phyloP scores from a whole-genome alignment of 2,888 invertebrate species.

The Morinoia aosen region DNA sequence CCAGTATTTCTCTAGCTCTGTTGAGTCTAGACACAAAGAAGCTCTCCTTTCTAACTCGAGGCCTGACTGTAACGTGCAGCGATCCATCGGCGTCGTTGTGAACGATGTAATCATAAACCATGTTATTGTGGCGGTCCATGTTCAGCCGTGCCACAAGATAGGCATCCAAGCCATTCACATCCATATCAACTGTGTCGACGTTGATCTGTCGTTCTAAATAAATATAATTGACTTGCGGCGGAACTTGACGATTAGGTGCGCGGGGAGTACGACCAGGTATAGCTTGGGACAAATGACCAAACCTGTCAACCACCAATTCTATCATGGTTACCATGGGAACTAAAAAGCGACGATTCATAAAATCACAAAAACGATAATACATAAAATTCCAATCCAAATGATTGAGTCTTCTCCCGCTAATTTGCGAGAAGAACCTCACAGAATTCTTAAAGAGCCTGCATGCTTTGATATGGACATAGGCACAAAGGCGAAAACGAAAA shows the following conservation, averaged over 20 bases:
- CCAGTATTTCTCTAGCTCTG: conserved; percentile 1
- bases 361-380: not conserved
- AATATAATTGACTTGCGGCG: not conserved
- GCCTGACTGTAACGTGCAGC: not conserved
- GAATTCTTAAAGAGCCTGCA: not conserved
- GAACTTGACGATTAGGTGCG: not conserved
- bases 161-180: not conserved
- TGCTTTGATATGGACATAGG: not conserved
- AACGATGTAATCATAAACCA: conserved; percentile 21
- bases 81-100: not conserved
- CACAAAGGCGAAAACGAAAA: not conserved
- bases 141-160: conserved; percentile 6
- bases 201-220: conserved; percentile 10
- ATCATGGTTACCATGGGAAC: not conserved
- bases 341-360: not conserved
- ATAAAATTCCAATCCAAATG: not conserved
- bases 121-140: conserved; percentile 40
- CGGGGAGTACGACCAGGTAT: not conserved
- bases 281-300: not conserved
- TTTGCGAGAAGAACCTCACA: not conserved
- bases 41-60: not conserved
- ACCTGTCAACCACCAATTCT: not conserved
- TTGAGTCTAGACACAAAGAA: not conserved
- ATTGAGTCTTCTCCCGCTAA: too few species aligned
- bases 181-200: not conserved